These are phyloP conservation scores for Epinephelus coioides DNA, from an alignment of 2,797 vertebrate genomes.

Conservation along the genomic window DNA sequence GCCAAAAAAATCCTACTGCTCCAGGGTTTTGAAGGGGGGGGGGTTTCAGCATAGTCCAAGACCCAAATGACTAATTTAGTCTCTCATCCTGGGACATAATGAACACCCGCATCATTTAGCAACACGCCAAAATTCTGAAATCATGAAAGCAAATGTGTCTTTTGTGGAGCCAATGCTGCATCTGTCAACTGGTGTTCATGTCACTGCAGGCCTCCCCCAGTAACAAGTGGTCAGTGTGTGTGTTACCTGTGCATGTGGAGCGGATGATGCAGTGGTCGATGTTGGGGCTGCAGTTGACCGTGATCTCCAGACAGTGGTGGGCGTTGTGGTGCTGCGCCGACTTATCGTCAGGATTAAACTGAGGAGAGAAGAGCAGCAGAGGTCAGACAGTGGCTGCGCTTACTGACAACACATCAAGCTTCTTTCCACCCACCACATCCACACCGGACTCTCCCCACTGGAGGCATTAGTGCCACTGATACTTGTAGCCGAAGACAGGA, in stretches of 20 bases:
- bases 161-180: background rate
- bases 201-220: background rate
- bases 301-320: conserved; percentile 99
- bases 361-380: conserved; percentile 58
- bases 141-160: background rate
- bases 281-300: conserved; percentile 99
- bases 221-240: background rate
- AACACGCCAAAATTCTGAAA: background rate
- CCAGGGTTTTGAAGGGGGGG: background rate
- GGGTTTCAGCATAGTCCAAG: conserved; percentile 27
- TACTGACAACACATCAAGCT: conserved; percentile 46
- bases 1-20: conserved; percentile 15
- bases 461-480: conserved; percentile 14
- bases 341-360: conserved; percentile 99
- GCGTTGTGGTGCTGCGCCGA: conserved; percentile 99
- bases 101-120: conserved; percentile 20
- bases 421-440: conserved; percentile 55
- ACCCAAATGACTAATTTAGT: conserved; percentile 34
- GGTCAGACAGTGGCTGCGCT: conserved; percentile 55
- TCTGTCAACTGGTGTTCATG: background rate
- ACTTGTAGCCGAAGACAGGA: background rate
- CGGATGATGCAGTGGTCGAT: conserved; percentile 99
- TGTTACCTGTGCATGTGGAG: conserved; percentile 97
- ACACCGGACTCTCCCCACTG: conserved; percentile 26
- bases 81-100: conserved; percentile 13